Evolutionary conservation across 2,797 vertebrate genomes (phyloP), one percentile per base, ranked within the genome.

Genomic region (Lepus oiostolus): DNA sequence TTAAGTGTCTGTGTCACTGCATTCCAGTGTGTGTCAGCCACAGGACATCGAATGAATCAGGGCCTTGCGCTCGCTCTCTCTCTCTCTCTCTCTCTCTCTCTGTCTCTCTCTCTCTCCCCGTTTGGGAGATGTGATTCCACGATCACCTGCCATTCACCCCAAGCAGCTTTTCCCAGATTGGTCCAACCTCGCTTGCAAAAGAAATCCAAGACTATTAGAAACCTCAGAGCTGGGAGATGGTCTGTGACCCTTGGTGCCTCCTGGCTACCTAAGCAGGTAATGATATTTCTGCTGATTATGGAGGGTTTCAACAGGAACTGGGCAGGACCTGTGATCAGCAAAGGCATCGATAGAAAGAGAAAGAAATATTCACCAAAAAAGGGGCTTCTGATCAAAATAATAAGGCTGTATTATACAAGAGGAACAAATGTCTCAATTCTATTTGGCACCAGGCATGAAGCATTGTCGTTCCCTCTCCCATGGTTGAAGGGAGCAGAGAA

Each of bases 131-230:
- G 26, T 35, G 32, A 28, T 95, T 60, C 74, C 52, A 79, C 47
- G 79, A 88, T 62, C 6, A 14, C 22, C 79, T 65, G 21, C 52
- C 62, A 70, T 19, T 72, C 26, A 12, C 75, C 60, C 86, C 32
- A 42, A 79, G 62, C 24, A 68, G 75, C 67, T 82, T 92, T 71
- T n/a, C 19, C 1, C 52, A 30, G 52, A 28, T 30, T 79, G 70
- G 91, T 67, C 52, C 79, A 65, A 26, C 16, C 67, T 88, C 1
- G n/a, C 42, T 95, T 65, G 47, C 71, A 70, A 75, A 90, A 47
- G 85, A 82, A 60, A n/a, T 4, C 9, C 35, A 75, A 93, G 68
- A 80, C 77, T 47, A 16, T 32, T n/a, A 54, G 74, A 90, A 93
- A 67, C 42, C 30, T 65, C 58, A 60, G 52, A 95, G 71, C 10